phyloP scores from a whole-genome alignment of 2,797 vertebrate species.

The Takifugu rubripes region DNA sequence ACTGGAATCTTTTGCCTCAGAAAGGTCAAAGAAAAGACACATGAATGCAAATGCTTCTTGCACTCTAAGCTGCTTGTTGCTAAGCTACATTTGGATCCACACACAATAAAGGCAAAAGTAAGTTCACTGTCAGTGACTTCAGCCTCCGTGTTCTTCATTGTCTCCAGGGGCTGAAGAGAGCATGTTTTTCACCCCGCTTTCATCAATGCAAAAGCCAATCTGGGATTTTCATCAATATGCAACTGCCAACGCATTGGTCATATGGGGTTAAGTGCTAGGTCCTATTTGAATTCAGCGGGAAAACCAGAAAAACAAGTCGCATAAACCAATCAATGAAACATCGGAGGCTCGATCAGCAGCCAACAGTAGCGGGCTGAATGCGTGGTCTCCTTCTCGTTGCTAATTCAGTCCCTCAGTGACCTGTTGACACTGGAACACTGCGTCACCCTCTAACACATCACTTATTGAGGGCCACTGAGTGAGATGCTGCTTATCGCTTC shows the following conservation, averaged over 20 bases:
- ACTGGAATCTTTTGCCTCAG: not conserved
- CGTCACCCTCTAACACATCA: not conserved
- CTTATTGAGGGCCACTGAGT: slow-evolving; percentile 12
- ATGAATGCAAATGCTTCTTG: not conserved
- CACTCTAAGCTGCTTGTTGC: slow-evolving; percentile 1
- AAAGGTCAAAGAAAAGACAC: not conserved
- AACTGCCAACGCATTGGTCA: not conserved
- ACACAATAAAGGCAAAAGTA: not conserved
- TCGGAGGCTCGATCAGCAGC: slow-evolving; percentile 1
- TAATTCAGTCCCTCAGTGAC: slow-evolving; percentile 22
- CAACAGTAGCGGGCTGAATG: slow-evolving; percentile 2
- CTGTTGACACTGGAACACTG: slow-evolving; percentile 7
- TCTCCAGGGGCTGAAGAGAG: not conserved
- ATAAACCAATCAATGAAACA: slow-evolving; percentile 28
- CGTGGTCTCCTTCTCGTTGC: slow-evolving; percentile 5
- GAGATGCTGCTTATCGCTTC: slow-evolving; percentile 10
- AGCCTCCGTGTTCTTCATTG: not conserved
- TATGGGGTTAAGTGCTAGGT: slow-evolving; percentile 2
- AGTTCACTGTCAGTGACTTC: not conserved
- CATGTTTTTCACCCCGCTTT: not conserved
- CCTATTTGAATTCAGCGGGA: slow-evolving; percentile 13
- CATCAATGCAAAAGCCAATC: slow-evolving; percentile 9
- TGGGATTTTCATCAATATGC: slow-evolving; percentile 5
- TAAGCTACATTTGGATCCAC: not conserved
- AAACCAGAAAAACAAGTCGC: slow-evolving; percentile 22